These are phyloP conservation scores for Vanessa tameamea DNA, from an alignment of 1,140 invertebrate species.

Conservation along the genomic window DNA sequence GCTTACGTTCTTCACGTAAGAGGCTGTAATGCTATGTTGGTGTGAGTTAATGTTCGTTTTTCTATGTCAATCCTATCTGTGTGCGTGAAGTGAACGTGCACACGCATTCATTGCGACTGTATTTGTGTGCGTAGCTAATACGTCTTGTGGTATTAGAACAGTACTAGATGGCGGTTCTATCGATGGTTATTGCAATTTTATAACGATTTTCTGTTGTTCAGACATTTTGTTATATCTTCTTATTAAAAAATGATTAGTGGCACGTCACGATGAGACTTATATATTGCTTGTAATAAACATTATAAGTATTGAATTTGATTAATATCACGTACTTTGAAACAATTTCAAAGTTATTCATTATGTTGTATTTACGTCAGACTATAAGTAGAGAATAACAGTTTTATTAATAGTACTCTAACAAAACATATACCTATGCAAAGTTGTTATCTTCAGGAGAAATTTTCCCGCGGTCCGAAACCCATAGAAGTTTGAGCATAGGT, in stretches of 20 bases:
- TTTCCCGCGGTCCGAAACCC: conserved; percentile 15
- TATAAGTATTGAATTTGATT: background rate
- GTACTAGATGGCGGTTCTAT: conserved; percentile 58
- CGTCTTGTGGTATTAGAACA: conserved; percentile 46
- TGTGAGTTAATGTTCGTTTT: conserved; percentile 77
- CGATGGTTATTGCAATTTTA: conserved; percentile 41
- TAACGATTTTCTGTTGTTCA: conserved; percentile 36
- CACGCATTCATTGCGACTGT: conserved; percentile 45
- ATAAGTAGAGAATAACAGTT: background rate
- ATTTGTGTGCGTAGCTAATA: conserved; percentile 53
- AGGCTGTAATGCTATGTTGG: conserved; percentile 70
- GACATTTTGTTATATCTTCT: conserved; percentile 31
- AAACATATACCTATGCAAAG: too few relatives aligned
- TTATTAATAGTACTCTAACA: background rate
- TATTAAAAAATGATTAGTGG: conserved; percentile 23
- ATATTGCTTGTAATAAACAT: background rate
- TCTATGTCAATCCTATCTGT: conserved; percentile 59
- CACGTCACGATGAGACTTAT: conserved; percentile 2
- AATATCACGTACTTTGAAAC: background rate
- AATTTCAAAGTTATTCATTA: background rate
- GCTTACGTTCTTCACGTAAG: conserved; percentile 79
- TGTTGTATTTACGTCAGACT: background rate
- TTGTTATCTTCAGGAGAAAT: background rate
- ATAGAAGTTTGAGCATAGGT: conserved; percentile 21
- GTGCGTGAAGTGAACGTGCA: conserved; percentile 67